Percentiles rank a stretch among this genome's conserved stretches.
Evolutionary conservation across 2,888 invertebrate species (phyloP).

Genomic region (Amblyjoppa fuscipennis): DNA sequence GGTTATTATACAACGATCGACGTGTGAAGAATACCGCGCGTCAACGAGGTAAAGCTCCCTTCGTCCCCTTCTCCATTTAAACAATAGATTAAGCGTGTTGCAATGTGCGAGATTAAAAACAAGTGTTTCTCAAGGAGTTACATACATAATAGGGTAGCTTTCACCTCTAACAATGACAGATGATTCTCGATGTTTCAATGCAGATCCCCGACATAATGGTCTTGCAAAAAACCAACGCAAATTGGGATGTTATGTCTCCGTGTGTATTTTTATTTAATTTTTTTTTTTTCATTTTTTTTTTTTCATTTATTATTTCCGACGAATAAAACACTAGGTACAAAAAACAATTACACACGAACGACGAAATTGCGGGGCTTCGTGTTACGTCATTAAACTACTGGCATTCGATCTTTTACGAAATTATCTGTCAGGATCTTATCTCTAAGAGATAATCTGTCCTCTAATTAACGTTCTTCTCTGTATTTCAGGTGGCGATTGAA

Average conservation of each 20-base stretch:
- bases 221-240: slow-evolving; percentile 48
- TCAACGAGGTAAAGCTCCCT: slow-evolving; percentile 42
- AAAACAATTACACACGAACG: slow-evolving; percentile 6
- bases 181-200: slow-evolving; percentile 65
- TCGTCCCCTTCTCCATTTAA: slow-evolving; percentile 30
- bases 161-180: slow-evolving; percentile 68
- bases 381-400: not conserved
- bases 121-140: slow-evolving; percentile 67
- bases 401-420: slow-evolving; percentile 9
- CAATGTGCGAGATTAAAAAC: slow-evolving; percentile 62
- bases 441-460: not conserved
- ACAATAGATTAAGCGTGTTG: slow-evolving; percentile 64
- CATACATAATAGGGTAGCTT: slow-evolving; percentile 62
- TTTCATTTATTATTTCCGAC: not conserved
- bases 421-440: not conserved
- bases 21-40: slow-evolving; percentile 43
- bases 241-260: slow-evolving; percentile 8
- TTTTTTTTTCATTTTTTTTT: not conserved
- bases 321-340: not conserved
- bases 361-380: not conserved
- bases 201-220: slow-evolving; percentile 64
- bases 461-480: not conserved
- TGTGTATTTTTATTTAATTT: not conserved
- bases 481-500: not conserved
- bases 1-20: slow-evolving; percentile 14